These are phyloP conservation scores for Rhadinocentrus ornatus DNA, from an alignment of 2,797 vertebrate species.

Conservation along the genomic window DNA sequence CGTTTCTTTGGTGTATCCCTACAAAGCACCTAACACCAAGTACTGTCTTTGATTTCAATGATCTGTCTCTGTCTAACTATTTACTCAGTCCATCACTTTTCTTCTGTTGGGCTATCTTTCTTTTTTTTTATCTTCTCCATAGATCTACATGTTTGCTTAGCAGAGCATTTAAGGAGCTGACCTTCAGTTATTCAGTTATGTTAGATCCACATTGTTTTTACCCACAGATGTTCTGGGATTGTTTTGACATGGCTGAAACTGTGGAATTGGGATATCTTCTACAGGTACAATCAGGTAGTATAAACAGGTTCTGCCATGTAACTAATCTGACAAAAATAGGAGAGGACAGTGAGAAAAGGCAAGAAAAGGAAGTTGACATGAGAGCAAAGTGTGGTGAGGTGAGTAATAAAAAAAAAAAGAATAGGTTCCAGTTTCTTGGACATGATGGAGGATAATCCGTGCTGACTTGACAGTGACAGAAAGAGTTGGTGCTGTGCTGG, in stretches of 20 bases:
- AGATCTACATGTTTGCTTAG: conserved; percentile 19
- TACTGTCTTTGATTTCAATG: conserved; percentile 4
- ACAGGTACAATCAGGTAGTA: conserved; percentile 39
- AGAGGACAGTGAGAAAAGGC: conserved; percentile 27
- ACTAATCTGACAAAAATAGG: conserved; percentile 38
- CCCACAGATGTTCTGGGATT: conserved; percentile 3
- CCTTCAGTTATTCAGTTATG: neutral
- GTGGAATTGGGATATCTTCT: conserved; percentile 29
- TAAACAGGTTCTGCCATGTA: conserved; percentile 38
- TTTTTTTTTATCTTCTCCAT: conserved; percentile 9
- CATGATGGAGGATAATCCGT: conserved; percentile 35
- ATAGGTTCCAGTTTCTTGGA: conserved; percentile 17
- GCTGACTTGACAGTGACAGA: conserved; percentile 55
- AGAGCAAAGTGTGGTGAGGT: neutral
- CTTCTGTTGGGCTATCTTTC: neutral
- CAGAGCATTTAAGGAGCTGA: conserved; percentile 11
- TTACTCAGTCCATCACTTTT: conserved; percentile 13
- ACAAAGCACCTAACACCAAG: conserved; percentile 20
- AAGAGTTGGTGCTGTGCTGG: conserved; percentile 37
- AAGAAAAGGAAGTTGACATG: conserved; percentile 3
- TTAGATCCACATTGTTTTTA: conserved; percentile 8
- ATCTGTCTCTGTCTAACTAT: conserved; percentile 10
- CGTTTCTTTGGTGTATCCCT: neutral
- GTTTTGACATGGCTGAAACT: conserved; percentile 13
- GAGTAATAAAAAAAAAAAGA: conserved; percentile 2